phyloP scores from a whole-genome alignment of 2,888 invertebrate genomes.

The Celastrina argiolus region DNA sequence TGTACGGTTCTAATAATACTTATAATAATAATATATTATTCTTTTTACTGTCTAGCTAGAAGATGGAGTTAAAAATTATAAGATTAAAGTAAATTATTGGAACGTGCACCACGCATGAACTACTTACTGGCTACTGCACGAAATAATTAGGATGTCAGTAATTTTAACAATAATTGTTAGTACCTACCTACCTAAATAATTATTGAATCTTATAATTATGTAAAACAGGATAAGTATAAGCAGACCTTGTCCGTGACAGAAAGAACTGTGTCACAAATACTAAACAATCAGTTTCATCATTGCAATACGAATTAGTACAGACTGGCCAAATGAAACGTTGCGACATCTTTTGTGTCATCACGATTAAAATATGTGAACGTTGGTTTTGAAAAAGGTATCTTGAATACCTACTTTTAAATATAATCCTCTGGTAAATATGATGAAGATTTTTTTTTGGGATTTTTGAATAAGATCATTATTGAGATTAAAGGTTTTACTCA shows the following conservation, averaged over 20 bases:
- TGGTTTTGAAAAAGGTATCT: too few species aligned
- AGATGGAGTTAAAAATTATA: too few species aligned
- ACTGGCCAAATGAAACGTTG: background rate
- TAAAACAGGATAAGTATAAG: background rate
- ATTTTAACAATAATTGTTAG: background rate
- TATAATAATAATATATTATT: too few species aligned
- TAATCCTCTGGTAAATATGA: too few species aligned
- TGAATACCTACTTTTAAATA: too few species aligned
- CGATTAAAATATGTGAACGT: too few species aligned
- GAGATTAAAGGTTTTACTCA: too few species aligned
- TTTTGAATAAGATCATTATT: too few species aligned
- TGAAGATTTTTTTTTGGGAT: too few species aligned
- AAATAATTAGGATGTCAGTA: background rate
- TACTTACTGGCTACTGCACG: too few species aligned
- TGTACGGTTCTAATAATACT: too few species aligned
- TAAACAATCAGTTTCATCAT: slow-evolving; percentile 1
- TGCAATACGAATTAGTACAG: background rate
- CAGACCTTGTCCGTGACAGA: background rate
- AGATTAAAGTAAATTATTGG: background rate
- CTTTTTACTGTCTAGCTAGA: background rate
- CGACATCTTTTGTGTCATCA: background rate
- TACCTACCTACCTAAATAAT: too few species aligned
- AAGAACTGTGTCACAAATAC: background rate
- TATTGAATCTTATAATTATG: background rate
- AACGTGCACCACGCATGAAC: background rate